Base-by-base conservation (phyloP, 2,797 vertebrate species). In the Aulostomus chinensis region DNA sequence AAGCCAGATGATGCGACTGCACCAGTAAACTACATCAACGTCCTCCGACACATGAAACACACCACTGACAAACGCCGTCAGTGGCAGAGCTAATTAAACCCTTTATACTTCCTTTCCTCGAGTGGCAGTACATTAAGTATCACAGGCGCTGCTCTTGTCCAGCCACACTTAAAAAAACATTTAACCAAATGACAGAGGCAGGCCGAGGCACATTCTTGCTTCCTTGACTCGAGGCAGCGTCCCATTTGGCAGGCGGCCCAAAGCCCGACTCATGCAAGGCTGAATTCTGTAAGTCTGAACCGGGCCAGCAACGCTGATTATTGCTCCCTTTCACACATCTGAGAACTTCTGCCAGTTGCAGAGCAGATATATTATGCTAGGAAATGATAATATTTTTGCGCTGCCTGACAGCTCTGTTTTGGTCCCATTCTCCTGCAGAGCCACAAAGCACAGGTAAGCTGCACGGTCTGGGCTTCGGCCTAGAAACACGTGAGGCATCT, bases 391-490 rank as follows among this genome's bases (percentile, higher is more conserved):
- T 89, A 89, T 92, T 92, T 90, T 90, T 51, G 68, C 80, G 84
- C 60, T 54, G 81, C 76, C 82, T 87, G 86, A 92, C 89, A 89
- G 83, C 73, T 89, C 73, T 78, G 83, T 86, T 90, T 93, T 81
- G 72, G 85, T 88, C 85, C 86, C 82, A 78, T 77, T 84, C 70
- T 85, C 76, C 86, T 80, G 86, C 80, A 43, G 71, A 83, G 83
- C 87, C 86, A 87, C 81, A 88, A 84, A 89, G 84, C 86, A 88
- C 89, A 93, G 91, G 91, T 93, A 92, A 92, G 88, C 85, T 89
- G 76, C 78, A 62, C 78, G 81, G 82, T 83, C 88, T 88, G 87
- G 89, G 92, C 88, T 29, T 57, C 43, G 80, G 89, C 91, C 90
- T 87, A 91, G 84, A 91, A 85, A 88, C 78, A 87, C 75, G 84